A percentile compares a stretch with the other conserved stretches of the same genome.
phyloP scores from a whole-genome alignment of 1,140 invertebrate species.

The Trachelipus rathkii region DNA sequence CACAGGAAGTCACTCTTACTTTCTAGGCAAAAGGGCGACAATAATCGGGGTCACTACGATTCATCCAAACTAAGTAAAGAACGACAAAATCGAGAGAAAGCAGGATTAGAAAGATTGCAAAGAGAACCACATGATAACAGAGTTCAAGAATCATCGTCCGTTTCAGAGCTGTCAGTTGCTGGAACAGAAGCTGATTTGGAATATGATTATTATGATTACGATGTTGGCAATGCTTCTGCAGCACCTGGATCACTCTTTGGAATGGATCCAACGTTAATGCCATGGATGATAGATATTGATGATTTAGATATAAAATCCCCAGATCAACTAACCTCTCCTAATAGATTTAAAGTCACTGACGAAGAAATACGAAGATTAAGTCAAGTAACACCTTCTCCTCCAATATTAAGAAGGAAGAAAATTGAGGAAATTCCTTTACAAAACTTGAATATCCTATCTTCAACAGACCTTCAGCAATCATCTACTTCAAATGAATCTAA shows the following conservation, averaged over 20 bases:
- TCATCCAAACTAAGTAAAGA: constrained; percentile 73
- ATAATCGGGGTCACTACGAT: constrained; percentile 58
- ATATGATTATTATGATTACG: constrained; percentile 83
- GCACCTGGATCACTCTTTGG: constrained; percentile 76
- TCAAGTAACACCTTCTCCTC: background rate
- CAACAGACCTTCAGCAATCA: background rate
- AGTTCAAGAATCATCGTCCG: constrained; percentile 13
- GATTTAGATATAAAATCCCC: background rate
- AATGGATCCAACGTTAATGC: constrained; percentile 78
- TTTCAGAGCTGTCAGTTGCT: constrained; percentile 71
- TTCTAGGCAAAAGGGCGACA: constrained; percentile 47
- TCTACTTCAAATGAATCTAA: background rate
- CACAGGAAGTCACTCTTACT: constrained; percentile 65
- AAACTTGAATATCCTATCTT: background rate
- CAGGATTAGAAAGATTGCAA: background rate
- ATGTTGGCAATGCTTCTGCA: constrained; percentile 68
- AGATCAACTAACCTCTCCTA: background rate
- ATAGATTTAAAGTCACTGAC: background rate
- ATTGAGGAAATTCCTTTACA: background rate
- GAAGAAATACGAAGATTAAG: background rate
- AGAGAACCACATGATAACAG: background rate
- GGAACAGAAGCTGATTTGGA: constrained; percentile 70
- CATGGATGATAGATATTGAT: constrained; percentile 61
- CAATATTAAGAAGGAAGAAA: background rate
- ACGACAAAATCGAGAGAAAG: constrained; percentile 61